Evolutionary conservation across 2,113 vertebrate species (phyloP).

Genomic region (Bothrops jararaca): DNA sequence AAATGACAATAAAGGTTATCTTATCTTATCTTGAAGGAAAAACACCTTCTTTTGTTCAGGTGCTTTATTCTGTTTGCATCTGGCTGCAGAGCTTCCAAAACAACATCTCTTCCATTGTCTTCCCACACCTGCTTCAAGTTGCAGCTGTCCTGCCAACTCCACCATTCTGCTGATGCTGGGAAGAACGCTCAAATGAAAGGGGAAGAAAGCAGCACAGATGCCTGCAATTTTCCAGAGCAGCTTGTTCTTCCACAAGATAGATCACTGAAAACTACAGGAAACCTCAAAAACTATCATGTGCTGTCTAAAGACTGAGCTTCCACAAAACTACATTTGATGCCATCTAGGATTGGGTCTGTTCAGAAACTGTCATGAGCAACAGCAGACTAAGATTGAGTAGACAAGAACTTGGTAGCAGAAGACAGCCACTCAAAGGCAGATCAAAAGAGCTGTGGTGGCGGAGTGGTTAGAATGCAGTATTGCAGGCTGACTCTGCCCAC

Average conservation of each 20-base stretch:
- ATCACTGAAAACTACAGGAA: neutral
- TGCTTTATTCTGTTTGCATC: neutral
- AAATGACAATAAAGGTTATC: too few species aligned
- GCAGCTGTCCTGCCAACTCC: neutral
- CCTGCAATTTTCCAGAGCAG: neutral
- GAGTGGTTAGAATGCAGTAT: too few species aligned
- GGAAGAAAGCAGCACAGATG: neutral
- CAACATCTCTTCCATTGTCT: neutral
- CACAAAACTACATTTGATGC: neutral
- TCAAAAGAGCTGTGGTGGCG: neutral
- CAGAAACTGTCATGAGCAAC: neutral
- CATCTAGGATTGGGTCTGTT: neutral
- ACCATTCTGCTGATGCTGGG: neutral
- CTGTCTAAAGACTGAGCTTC: neutral
- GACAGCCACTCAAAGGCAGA: neutral
- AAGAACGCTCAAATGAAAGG: neutral
- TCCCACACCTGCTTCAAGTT: neutral
- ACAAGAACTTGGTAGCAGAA: neutral
- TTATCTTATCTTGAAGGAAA: neutral
- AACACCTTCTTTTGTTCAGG: neutral
- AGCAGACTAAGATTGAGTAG: neutral
- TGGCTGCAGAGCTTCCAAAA: neutral
- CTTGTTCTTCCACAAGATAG: neutral
- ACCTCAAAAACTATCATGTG: neutral
- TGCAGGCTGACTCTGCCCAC: too few species aligned